Percentiles rank a stretch among this genome's conserved stretches.
phyloP scores from a whole-genome alignment of 2,888 invertebrate species.

The Scaptomyza parva region DNA sequence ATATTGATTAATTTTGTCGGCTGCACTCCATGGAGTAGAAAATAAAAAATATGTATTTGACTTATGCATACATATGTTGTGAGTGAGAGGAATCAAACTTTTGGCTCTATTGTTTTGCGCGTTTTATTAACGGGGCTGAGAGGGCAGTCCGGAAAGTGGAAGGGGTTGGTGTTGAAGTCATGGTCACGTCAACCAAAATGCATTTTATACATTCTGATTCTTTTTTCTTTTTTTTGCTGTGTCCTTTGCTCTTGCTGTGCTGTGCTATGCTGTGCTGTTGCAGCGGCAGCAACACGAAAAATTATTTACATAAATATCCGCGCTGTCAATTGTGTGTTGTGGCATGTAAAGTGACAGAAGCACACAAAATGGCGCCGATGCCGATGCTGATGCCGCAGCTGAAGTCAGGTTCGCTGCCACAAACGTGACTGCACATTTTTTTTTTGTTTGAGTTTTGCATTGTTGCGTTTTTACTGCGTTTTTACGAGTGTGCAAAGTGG shows the following conservation, averaged over 20 bases:
- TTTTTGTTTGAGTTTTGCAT: slow-evolving; percentile 25
- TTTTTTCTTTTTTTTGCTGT: slow-evolving; percentile 34
- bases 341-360: slow-evolving; percentile 79
- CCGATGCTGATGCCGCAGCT: slow-evolving; percentile 18
- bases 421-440: slow-evolving; percentile 74
- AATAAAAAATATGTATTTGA: background rate
- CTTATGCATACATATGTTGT: background rate
- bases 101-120: slow-evolving; percentile 23
- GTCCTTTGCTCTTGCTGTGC: slow-evolving; percentile 29
- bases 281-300: slow-evolving; percentile 71
- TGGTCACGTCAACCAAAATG: slow-evolving; percentile 77
- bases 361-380: slow-evolving; percentile 75
- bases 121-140: slow-evolving; percentile 22
- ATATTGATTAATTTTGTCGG: slow-evolving; percentile 50
- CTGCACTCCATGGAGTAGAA: slow-evolving; percentile 16
- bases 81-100: slow-evolving; percentile 44
- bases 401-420: slow-evolving; percentile 28
- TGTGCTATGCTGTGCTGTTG: slow-evolving; percentile 45
- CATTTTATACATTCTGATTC: slow-evolving; percentile 58
- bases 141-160: background rate
- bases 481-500: slow-evolving; percentile 63
- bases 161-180: slow-evolving; percentile 14
- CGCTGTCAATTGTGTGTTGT: slow-evolving; percentile 79
- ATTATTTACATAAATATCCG: slow-evolving; percentile 77
- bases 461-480: slow-evolving; percentile 22